Conservation (phyloP, 2,888 invertebrate species). For the Alentia gelatinosa region DNA sequence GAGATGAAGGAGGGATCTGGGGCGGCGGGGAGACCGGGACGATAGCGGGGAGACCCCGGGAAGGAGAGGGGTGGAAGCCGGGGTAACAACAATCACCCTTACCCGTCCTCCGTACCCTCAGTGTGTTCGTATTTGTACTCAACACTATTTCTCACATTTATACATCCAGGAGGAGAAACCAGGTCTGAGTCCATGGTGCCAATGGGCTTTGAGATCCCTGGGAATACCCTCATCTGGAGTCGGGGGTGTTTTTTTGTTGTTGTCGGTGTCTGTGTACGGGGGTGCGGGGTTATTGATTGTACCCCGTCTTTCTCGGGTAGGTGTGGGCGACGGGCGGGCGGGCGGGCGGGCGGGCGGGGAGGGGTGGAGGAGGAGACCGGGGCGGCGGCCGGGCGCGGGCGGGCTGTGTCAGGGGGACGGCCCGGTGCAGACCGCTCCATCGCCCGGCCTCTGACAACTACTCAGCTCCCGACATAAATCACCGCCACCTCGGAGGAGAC, state of each 20-base stretch:
- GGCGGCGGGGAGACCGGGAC: no score
- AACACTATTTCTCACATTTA: no score
- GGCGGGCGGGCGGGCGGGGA: neutral
- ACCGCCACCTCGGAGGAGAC: neutral
- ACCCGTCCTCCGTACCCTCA: no score
- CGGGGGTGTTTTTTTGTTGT: no score
- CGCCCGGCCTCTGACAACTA: conserved; percentile 14
- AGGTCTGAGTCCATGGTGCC: neutral
- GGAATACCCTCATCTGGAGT: neutral
- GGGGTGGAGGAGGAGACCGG: neutral
- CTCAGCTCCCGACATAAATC: neutral
- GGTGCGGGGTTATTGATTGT: neutral
- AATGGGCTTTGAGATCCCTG: neutral
- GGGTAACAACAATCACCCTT: no score
- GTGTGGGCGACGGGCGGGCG: neutral
- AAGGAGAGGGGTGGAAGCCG: no score
- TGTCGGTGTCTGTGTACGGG: neutral
- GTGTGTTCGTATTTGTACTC: no score
- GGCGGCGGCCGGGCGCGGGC: neutral
- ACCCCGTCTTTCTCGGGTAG: neutral
- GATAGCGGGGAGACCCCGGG: no score
- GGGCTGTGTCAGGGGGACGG: neutral
- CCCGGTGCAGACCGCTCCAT: conserved; percentile 21
- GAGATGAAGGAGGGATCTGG: no score
- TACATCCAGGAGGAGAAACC: no score